Percentiles rank a stretch among this genome's conserved stretches.
Conservation (phyloP, 1,140 invertebrate genomes). For the Delia radicum region DNA sequence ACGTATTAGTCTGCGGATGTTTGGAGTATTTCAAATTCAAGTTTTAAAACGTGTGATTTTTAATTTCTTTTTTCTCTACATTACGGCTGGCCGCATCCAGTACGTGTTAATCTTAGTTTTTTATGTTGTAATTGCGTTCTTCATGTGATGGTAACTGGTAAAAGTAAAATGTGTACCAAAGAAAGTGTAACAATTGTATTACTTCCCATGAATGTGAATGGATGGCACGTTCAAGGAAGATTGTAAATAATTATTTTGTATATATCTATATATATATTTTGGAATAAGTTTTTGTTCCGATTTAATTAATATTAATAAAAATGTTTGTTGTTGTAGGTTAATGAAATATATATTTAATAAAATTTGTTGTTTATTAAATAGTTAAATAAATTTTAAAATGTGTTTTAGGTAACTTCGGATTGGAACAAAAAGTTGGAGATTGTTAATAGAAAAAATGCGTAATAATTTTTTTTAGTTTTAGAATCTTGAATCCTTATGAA, state of each 20-base stretch:
- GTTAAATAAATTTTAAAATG: too few relatives aligned
- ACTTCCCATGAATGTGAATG: background rate
- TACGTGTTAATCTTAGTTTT: background rate
- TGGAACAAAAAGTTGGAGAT: too few relatives aligned
- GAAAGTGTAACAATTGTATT: background rate
- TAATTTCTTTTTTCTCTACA: background rate
- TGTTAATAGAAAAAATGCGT: too few relatives aligned
- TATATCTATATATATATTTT: background rate
- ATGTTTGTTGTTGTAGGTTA: background rate
- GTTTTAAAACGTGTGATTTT: background rate
- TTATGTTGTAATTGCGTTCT: slow-evolving; percentile 1
- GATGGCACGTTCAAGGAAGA: background rate
- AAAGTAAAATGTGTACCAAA: background rate
- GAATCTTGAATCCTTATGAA: too few relatives aligned
- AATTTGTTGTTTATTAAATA: too few relatives aligned
- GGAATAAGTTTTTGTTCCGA: background rate
- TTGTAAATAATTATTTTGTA: background rate
- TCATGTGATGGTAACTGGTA: background rate
- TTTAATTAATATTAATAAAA: too few relatives aligned
- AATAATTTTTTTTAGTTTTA: too few relatives aligned
- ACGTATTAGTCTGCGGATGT: background rate
- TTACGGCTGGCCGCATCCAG: background rate
- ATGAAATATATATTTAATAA: background rate
- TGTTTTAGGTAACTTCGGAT: too few relatives aligned
- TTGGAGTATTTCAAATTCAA: background rate